These are phyloP conservation scores for Lytechinus variegatus DNA, from an alignment of 35 echinoderm and acorn worm genomes.

Conservation along the genomic window DNA sequence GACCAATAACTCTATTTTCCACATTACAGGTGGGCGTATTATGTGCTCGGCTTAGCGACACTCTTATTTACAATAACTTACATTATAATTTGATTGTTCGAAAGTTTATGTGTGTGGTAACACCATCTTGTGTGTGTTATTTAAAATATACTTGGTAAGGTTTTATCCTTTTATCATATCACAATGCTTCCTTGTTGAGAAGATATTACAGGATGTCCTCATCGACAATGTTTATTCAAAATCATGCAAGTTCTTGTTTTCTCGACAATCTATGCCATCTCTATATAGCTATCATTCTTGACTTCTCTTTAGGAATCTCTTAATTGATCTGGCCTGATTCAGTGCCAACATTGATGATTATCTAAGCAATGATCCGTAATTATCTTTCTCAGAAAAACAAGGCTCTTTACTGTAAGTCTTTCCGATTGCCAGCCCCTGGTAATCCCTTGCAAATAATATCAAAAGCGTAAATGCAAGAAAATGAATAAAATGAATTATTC, in stretches of 20 bases:
- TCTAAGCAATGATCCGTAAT: not conserved
- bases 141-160: too few species aligned
- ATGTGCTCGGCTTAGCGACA: too few species aligned
- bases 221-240: not conserved
- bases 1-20: too few species aligned
- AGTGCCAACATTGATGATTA: not conserved
- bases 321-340: not conserved
- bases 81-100: too few species aligned
- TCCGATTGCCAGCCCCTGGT: not conserved
- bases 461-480: not conserved
- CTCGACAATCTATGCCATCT: not conserved
- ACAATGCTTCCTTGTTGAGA: not conserved
- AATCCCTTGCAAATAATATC: not conserved
- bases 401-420: not conserved
- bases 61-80: too few species aligned
- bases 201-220: not conserved
- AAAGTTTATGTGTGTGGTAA: too few species aligned
- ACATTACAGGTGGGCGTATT: too few species aligned
- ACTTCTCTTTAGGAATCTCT: not conserved
- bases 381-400: not conserved
- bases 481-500: not conserved
- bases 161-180: too few species aligned
- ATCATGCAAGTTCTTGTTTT: not conserved
- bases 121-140: too few species aligned
- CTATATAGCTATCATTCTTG: not conserved